A percentile compares a stretch with the other conserved stretches of the same genome.
Evolutionary conservation across 1,140 invertebrate genomes (phyloP).

Genomic region (Amyelois transitella): DNA sequence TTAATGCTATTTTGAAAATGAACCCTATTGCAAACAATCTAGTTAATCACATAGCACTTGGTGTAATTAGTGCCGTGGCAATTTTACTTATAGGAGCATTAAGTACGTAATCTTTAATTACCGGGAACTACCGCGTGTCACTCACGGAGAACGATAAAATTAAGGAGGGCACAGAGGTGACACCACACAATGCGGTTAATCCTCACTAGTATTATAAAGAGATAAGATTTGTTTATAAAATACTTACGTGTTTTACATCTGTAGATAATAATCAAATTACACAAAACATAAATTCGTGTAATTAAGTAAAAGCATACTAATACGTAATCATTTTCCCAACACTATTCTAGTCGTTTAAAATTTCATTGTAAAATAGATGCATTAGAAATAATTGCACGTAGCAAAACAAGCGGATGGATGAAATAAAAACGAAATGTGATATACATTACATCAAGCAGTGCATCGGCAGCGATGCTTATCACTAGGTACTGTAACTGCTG

Average conservation of each 20-base stretch:
- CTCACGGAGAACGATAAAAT: neutral
- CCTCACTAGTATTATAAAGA: too few species aligned
- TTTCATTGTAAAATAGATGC: neutral
- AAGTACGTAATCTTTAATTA: constrained; percentile 4
- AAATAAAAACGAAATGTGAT: neutral
- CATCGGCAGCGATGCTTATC: too few species aligned
- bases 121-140: neutral
- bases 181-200: neutral
- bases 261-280: too few species aligned
- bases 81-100: constrained; percentile 3
- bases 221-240: too few species aligned
- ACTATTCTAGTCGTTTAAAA: neutral
- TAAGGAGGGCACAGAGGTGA: neutral
- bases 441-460: neutral
- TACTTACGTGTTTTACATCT: too few species aligned
- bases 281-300: neutral
- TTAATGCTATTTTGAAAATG: constrained; percentile 6
- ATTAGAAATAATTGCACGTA: neutral
- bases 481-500: too few species aligned
- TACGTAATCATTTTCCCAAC: neutral
- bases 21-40: constrained; percentile 13
- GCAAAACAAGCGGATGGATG: neutral
- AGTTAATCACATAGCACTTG: constrained; percentile 18
- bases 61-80: constrained; percentile 20
- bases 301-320: neutral